Base-by-base conservation (phyloP, 2,797 vertebrate genomes). In the Lemur catta region DNA sequence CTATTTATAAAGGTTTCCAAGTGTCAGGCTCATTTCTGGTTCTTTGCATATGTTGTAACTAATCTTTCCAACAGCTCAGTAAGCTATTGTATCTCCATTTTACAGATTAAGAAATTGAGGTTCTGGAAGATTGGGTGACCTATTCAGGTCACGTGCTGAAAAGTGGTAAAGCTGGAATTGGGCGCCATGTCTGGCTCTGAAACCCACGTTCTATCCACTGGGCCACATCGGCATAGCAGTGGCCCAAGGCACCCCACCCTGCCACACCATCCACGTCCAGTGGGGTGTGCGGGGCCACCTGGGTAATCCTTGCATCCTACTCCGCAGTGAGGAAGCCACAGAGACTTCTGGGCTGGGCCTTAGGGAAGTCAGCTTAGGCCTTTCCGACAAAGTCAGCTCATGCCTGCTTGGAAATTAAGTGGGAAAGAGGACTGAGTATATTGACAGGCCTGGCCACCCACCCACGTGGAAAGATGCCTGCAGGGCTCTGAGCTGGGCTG, bases 81-180 rank as follows among this genome's bases (percentile, higher is more conserved):
- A 59, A 63, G 14, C 57, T 33, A 75, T 92, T 92, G 89, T n/a
- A 69, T 86, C 50, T 57, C 84, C 30, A 69, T 35, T 69, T 84
- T 74, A 28, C 14, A 41, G 26, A 38, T 74, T 43, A 11, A 76
- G 55, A 88, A 87, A 90, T 46, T 35, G 90, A 93, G 48, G 48
- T 41, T 84, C 72, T 43, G 78, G 41, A 89, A 76, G 9, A 65
- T 4, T 24, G n/a, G 10, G 35, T 52, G 74, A 63, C 13, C 14
- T 7, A 10, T 43, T 89, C 1, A 57, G 81, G 48, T 38, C 35
- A 69, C 26, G 30, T 13, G 38, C 5, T 80, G 61, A 2, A 38
- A 63, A 85, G 46, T 28, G 24, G 20, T 41, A 33, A 55, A 71
- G 22, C 41, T 74, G 35, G 71, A 75, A 84, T 1, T 9, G 14